phyloP scores from a whole-genome alignment of 2,888 invertebrate genomes.

The Rosalia funebris region DNA sequence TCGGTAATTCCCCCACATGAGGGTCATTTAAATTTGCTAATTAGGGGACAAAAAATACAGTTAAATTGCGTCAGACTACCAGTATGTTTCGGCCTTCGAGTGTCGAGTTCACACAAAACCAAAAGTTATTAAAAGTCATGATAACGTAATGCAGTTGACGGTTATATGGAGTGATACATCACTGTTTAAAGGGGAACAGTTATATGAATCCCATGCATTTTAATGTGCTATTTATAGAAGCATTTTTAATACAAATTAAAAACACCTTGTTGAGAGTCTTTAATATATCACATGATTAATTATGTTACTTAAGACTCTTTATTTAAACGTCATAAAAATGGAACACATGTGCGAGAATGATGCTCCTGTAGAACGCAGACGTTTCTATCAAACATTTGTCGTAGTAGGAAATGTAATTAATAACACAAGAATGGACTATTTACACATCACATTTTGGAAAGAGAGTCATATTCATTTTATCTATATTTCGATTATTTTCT shows the following conservation, averaged over 20 bases:
- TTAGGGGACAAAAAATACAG: constrained; percentile 30
- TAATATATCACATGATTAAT: constrained; percentile 29
- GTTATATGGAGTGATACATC: constrained; percentile 12
- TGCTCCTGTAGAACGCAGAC: background rate
- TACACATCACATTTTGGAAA: no score
- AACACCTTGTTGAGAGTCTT: constrained; percentile 27
- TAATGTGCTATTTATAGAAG: constrained; percentile 29
- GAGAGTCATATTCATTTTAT: no score
- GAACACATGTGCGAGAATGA: constrained; percentile 20
- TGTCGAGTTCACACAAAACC: constrained; percentile 12
- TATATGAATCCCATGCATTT: constrained; percentile 29
- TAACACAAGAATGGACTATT: no score
- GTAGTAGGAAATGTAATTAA: no score
- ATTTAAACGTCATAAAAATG: constrained; percentile 21
- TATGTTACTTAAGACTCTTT: constrained; percentile 20
- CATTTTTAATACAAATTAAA: constrained; percentile 28
- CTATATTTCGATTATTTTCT: no score
- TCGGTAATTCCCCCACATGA: constrained; percentile 25
- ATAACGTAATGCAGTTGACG: constrained; percentile 22
- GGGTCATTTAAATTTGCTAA: constrained; percentile 41
- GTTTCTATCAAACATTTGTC: background rate
- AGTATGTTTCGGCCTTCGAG: constrained; percentile 27
- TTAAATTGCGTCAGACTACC: constrained; percentile 31
- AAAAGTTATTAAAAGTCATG: constrained; percentile 10
- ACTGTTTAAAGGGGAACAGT: constrained; percentile 18